Conservation (phyloP, 2,888 invertebrate species). For the Amphipyra tragopoginis region DNA sequence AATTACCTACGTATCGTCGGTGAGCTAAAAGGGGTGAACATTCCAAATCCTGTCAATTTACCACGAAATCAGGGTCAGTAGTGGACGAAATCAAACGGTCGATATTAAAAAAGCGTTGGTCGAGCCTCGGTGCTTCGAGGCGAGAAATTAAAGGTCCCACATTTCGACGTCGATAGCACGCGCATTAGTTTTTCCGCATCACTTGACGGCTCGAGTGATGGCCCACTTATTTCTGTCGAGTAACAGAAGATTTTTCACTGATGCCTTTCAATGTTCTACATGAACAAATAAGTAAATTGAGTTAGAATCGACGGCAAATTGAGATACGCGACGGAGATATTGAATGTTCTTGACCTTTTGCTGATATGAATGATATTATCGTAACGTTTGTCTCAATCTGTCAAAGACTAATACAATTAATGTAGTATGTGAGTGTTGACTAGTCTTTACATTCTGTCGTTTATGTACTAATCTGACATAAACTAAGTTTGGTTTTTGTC, state of each 20-base stretch:
- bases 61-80: conserved; percentile 48
- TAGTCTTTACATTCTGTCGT: no score
- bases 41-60: conserved; percentile 63
- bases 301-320: conserved; percentile 27
- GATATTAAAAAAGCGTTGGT: conserved; percentile 69
- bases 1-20: conserved; percentile 37
- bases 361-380: neutral
- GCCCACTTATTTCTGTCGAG: conserved; percentile 50
- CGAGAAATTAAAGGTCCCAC: conserved; percentile 78
- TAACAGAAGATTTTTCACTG: conserved; percentile 38
- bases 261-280: conserved; percentile 48
- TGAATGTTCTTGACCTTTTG: neutral
- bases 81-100: conserved; percentile 67
- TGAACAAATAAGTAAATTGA: conserved; percentile 47
- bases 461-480: no score
- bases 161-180: conserved; percentile 65
- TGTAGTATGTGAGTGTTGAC: no score
- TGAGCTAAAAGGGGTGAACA: conserved; percentile 56
- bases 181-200: conserved; percentile 71
- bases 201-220: conserved; percentile 44
- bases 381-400: neutral
- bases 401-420: neutral
- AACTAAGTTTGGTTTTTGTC: no score
- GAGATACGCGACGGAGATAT: conserved; percentile 2
- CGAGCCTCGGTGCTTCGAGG: conserved; percentile 67